A percentile compares a stretch with the other conserved stretches of the same genome.
Conservation (phyloP, 2,888 invertebrate species). For the Nemapogon koenigi region DNA sequence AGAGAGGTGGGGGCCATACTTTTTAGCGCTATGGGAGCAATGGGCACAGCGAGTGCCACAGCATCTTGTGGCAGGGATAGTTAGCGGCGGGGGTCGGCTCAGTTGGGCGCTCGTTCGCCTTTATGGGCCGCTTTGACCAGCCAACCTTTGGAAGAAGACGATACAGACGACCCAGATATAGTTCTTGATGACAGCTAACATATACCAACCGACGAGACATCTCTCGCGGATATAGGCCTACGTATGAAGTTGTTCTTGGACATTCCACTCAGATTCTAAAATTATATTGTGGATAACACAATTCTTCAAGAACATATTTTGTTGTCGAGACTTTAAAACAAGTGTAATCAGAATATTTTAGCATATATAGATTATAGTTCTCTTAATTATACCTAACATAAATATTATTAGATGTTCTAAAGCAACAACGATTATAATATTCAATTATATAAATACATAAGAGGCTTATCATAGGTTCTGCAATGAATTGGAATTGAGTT, state of each 20-base stretch:
- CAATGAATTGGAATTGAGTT: too few relatives aligned
- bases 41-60: slow-evolving; percentile 31
- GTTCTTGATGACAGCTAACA: slow-evolving; percentile 60
- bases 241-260: slow-evolving; percentile 64
- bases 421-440: too few relatives aligned
- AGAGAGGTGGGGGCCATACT: slow-evolving; percentile 52
- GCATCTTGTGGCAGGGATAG: slow-evolving; percentile 59
- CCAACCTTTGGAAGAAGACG: slow-evolving; percentile 59
- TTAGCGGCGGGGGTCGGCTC: slow-evolving; percentile 59
- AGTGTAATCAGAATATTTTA: too few relatives aligned
- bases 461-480: too few relatives aligned
- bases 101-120: slow-evolving; percentile 67
- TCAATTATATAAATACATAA: too few relatives aligned
- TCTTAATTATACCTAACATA: too few relatives aligned
- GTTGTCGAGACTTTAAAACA: too few relatives aligned
- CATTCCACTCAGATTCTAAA: slow-evolving; percentile 63
- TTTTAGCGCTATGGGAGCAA: slow-evolving; percentile 41
- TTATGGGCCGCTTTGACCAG: slow-evolving; percentile 84
- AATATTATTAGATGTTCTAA: too few relatives aligned
- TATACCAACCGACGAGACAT: slow-evolving; percentile 50
- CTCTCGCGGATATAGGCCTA: slow-evolving; percentile 59
- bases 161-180: slow-evolving; percentile 23
- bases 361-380: too few relatives aligned
- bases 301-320: not conserved
- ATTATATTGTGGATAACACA: too few relatives aligned